Evolutionary conservation across 2,797 vertebrate species (phyloP).

Genomic region (Sebastes taczanowskii): DNA sequence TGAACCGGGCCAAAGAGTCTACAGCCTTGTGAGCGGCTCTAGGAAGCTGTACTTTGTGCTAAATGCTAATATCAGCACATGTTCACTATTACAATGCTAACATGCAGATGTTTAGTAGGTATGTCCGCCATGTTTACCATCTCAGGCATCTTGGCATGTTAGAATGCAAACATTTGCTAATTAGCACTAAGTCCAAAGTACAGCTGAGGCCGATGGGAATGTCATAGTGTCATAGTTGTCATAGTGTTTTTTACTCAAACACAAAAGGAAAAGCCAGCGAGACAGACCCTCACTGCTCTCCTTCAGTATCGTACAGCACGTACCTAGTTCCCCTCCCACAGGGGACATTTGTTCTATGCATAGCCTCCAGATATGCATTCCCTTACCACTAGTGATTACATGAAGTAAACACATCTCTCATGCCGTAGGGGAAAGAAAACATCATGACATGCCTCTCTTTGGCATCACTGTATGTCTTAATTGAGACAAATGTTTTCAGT

Average conservation of each 20-base stretch:
- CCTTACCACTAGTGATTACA: neutral
- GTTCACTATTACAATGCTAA: neutral
- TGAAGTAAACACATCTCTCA: constrained; percentile 2
- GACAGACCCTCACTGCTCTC: neutral
- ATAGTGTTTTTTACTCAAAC: too few species aligned
- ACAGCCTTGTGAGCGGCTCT: too few species aligned
- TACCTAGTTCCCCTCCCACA: neutral
- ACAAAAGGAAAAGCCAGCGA: too few species aligned
- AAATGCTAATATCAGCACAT: neutral
- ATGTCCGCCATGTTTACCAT: neutral
- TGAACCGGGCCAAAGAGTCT: too few species aligned
- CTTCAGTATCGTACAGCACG: neutral
- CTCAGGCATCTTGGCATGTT: neutral
- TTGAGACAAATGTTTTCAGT: neutral
- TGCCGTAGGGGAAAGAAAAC: neutral
- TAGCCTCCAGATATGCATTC: constrained; percentile 7
- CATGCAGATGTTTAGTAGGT: neutral
- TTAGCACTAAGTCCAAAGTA: neutral
- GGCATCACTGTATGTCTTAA: neutral
- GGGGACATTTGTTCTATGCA: neutral
- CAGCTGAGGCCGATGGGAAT: neutral
- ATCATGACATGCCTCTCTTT: neutral
- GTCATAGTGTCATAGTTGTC: neutral
- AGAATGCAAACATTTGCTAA: neutral
- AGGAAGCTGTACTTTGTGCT: too few species aligned